These are phyloP conservation scores for Bedellia somnulentella DNA, from an alignment of 2,888 invertebrate genomes.

Conservation along the genomic window DNA sequence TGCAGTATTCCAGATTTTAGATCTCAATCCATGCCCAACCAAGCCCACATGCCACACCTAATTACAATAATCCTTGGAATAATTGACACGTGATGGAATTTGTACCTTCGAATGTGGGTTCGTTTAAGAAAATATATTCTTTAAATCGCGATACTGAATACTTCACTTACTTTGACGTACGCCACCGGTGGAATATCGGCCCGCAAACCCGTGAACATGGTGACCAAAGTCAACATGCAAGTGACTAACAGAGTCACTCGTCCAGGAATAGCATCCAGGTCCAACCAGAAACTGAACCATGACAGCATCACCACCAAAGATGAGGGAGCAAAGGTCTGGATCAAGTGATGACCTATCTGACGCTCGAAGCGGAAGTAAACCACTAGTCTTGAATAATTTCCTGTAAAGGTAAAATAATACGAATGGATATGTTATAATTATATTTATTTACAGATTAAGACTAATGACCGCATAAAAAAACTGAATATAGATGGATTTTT, in stretches of 20 bases:
- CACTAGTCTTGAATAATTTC: conserved; percentile 76
- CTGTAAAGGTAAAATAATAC: conserved; percentile 34
- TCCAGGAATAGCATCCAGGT: conserved; percentile 81
- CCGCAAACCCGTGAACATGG: conserved; percentile 81
- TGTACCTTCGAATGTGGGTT: too few relatives aligned
- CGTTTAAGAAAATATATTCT: too few relatives aligned
- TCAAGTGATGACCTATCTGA: conserved; percentile 82
- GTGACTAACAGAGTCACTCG: conserved; percentile 80
- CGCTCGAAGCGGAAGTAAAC: conserved; percentile 81
- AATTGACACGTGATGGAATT: too few relatives aligned
- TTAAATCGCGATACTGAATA: too few relatives aligned
- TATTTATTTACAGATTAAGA: too few relatives aligned
- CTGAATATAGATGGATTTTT: too few relatives aligned
- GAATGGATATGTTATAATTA: too few relatives aligned
- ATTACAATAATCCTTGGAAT: too few relatives aligned
- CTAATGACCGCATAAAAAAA: too few relatives aligned
- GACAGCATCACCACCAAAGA: conserved; percentile 80
- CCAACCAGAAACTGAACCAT: conserved; percentile 88
- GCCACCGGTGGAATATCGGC: conserved; percentile 85
- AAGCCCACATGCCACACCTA: too few relatives aligned
- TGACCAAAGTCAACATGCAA: conserved; percentile 81
- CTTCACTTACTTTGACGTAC: conserved; percentile 72
- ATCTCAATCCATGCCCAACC: too few relatives aligned
- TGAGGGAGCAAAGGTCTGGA: conserved; percentile 84
- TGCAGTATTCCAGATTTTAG: too few relatives aligned